Base-by-base conservation (phyloP, 2,888 invertebrate genomes). In the Nomada ruficornis region DNA sequence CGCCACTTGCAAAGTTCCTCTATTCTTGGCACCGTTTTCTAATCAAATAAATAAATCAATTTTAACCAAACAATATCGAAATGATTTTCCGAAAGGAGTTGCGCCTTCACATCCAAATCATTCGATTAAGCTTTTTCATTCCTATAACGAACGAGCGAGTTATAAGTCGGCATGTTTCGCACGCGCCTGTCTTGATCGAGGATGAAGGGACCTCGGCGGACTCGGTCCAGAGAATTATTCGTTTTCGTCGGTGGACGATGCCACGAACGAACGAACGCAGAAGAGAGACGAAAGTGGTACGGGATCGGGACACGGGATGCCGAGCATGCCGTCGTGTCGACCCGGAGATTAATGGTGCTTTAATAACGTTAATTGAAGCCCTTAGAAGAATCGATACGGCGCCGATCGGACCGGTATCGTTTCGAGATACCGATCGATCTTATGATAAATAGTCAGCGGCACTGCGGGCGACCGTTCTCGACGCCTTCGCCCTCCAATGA, bases 311-410 rank as follows among this genome's bases (percentile, higher is more conserved):
- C 87, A 88, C 80, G 86, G 89, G 88, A 89, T 91, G 88, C 89
- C 90, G 82, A 64, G 88, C 91, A 91, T 90, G 88, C 91, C 90
- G 86, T 85, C 88, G 87, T 89, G 91, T 90, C 91, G 89, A 86
- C 80, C 82, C 84, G 80, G 89, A 92, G 93, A 93, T 93, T 92
- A 93, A 93, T 93, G 92, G 92, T 91, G 90, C 92, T 93, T 93
- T 93, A 93, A 93, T 93, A 93, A 93, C 93, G 93, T 93, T 93
- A 93, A 93, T 93, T 93, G 93, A 93, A 93, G 92, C 93, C 92
- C 93, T 93, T 92, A 91, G 92, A 92, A 93, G 91, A 93, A 93
- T 93, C 92, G 93, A 93, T 93, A 91, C 91, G 90, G 91, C 89
- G 85, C 88, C 89, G 90, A 90, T 90, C 88, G 82, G 80, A 88